These are phyloP conservation scores for Dreissena rostriformis DNA, from an alignment of 1,140 invertebrate genomes.

Conservation along the genomic window DNA sequence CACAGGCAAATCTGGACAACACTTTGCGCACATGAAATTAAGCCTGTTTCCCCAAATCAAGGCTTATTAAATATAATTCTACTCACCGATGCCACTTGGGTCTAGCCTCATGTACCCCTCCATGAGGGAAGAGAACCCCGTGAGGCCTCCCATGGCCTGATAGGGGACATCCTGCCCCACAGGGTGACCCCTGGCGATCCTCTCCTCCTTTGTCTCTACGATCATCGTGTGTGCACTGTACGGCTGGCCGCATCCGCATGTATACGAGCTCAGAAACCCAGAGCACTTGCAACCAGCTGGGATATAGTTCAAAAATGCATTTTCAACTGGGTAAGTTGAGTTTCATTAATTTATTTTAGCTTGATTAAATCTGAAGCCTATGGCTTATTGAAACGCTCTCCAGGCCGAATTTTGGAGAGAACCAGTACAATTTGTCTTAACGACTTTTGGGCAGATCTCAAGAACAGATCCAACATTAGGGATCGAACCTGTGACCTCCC, in stretches of 20 bases:
- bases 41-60: neutral
- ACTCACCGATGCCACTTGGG: conserved; percentile 67
- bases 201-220: conserved; percentile 78
- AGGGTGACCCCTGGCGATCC: conserved; percentile 78
- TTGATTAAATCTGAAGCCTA: too few species aligned
- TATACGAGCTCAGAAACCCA: conserved; percentile 78
- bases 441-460: too few species aligned
- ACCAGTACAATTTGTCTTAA: too few species aligned
- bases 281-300: conserved; percentile 75
- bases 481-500: too few species aligned
- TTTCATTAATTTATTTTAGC: too few species aligned
- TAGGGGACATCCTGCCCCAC: conserved; percentile 78
- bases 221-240: conserved; percentile 75
- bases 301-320: conserved; percentile 15
- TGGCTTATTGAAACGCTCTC: too few species aligned
- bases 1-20: too few species aligned
- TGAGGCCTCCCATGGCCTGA: conserved; percentile 81
- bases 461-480: too few species aligned
- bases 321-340: too few species aligned
- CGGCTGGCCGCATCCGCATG: conserved; percentile 78
- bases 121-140: conserved; percentile 81
- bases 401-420: too few species aligned
- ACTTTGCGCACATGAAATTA: too few species aligned
- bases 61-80: neutral
- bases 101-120: conserved; percentile 81